Percentiles rank a stretch among this genome's conserved stretches.
Conservation (phyloP, 1,140 invertebrate genomes). For the Sesamia nonagrioides region DNA sequence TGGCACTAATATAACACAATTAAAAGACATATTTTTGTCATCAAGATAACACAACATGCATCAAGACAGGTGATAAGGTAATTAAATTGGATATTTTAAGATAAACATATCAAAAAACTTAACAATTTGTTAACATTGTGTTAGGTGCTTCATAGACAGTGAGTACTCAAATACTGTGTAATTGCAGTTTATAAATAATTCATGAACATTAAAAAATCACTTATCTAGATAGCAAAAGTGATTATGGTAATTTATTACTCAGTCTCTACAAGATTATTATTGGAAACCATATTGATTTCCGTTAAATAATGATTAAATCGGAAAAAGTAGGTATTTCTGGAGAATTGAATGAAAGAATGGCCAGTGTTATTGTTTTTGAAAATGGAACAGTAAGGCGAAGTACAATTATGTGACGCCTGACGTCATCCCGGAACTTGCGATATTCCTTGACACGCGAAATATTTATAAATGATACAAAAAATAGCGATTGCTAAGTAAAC, state of each 20-base stretch:
- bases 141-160: background rate
- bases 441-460: constrained; percentile 24
- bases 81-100: constrained; percentile 27
- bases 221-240: constrained; percentile 37
- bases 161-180: constrained; percentile 11
- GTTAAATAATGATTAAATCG: background rate
- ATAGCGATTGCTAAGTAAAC: background rate
- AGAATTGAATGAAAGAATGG: constrained; percentile 17
- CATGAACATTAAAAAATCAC: constrained; percentile 22
- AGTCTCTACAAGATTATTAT: background rate
- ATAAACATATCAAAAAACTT: background rate
- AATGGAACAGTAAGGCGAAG: constrained; percentile 29
- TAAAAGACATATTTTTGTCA: constrained; percentile 7
- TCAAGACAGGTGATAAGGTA: constrained; percentile 15
- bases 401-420: background rate
- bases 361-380: constrained; percentile 31
- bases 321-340: background rate
- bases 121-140: background rate
- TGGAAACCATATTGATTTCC: constrained; percentile 28
- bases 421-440: constrained; percentile 31
- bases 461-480: constrained; percentile 23
- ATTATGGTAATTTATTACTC: constrained; percentile 17
- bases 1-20: background rate
- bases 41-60: constrained; percentile 25
- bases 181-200: constrained; percentile 23